Conservation (phyloP, 1,140 invertebrate species). For the Drosophila bifasciata region DNA sequence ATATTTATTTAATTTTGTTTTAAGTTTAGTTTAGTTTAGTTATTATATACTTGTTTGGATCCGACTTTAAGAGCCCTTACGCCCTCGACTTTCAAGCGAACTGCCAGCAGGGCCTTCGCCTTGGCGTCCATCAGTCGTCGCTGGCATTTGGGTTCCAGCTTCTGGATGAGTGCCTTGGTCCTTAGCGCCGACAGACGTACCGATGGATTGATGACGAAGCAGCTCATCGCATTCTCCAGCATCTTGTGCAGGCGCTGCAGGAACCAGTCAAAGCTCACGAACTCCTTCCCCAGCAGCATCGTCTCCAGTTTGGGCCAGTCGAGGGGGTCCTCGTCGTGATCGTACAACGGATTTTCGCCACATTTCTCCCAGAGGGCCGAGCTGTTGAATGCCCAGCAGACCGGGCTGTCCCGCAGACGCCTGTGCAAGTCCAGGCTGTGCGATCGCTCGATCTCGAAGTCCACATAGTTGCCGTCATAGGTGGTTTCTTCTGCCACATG, state of each 20-base stretch:
- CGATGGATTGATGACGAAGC: constrained; percentile 11
- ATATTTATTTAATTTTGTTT: too few relatives aligned
- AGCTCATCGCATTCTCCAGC: constrained; percentile 39
- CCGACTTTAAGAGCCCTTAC: too few relatives aligned
- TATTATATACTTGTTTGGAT: too few relatives aligned
- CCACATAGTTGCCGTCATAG: neutral
- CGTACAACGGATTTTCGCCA: constrained; percentile 12
- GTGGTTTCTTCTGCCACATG: neutral
- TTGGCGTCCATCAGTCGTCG: too few relatives aligned
- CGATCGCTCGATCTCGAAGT: constrained; percentile 23
- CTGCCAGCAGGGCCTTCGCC: too few relatives aligned
- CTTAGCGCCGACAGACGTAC: too few relatives aligned
- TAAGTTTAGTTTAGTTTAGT: too few relatives aligned
- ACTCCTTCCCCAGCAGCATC: neutral
- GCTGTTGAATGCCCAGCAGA: constrained; percentile 29
- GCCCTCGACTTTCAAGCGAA: too few relatives aligned
- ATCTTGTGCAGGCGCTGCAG: constrained; percentile 17
- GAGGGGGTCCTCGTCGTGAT: constrained; percentile 13
- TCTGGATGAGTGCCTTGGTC: too few relatives aligned
- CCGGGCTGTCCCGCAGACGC: neutral
- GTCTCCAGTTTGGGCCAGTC: constrained; percentile 23
- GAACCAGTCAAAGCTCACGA: constrained; percentile 18
- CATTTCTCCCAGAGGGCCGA: constrained; percentile 16
- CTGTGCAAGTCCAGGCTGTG: constrained; percentile 16
- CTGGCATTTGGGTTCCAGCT: too few relatives aligned